phyloP scores from a whole-genome alignment of 2,113 vertebrate genomes.

The Ptilonorhynchus violaceus region DNA sequence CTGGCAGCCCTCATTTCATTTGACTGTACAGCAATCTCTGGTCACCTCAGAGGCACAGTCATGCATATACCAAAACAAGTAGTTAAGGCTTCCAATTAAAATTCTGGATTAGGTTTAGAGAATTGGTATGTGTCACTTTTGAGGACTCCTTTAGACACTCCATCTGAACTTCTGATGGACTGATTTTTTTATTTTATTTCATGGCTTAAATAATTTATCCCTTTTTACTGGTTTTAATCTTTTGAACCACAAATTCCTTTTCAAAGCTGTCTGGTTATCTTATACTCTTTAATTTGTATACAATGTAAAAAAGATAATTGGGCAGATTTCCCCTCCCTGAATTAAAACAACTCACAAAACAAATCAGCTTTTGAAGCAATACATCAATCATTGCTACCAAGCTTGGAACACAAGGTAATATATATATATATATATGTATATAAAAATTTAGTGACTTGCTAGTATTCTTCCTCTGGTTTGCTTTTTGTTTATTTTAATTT shows the following conservation, averaged over 20 bases:
- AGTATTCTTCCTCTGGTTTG: not conserved
- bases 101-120: not conserved
- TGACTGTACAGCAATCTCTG: not conserved
- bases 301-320: not conserved
- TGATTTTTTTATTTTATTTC: not conserved
- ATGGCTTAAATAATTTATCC: fast-evolving
- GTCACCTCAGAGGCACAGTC: not conserved
- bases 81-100: not conserved
- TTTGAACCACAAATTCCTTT: not conserved
- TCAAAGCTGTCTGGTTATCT: not conserved
- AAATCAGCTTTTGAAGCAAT: not conserved
- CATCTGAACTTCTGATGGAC: not conserved
- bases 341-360: not conserved
- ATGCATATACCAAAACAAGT: not conserved
- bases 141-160: not conserved
- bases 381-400: not conserved
- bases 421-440: no score
- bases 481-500: not conserved
- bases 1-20: not conserved
- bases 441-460: not conserved
- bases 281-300: not conserved
- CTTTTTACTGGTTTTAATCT: not conserved
- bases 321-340: not conserved
- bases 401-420: not conserved
- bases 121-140: not conserved